Evolutionary conservation across 1,140 invertebrate genomes (phyloP).

Genomic region (Drosophila mayri): DNA sequence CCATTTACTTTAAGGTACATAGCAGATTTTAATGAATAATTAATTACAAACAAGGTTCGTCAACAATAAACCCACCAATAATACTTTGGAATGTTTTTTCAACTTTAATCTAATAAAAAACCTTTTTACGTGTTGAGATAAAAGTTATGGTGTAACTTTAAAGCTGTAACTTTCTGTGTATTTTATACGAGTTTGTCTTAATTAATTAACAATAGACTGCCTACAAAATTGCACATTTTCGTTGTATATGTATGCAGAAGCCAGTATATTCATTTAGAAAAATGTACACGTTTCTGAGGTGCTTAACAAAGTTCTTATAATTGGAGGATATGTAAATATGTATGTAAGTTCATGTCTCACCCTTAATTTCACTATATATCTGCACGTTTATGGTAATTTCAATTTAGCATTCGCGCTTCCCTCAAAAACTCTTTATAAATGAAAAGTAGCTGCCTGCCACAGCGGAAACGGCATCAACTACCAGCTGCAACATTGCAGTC

Average conservation of each 20-base stretch:
- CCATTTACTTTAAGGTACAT: too few species aligned
- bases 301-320: neutral
- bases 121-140: too few species aligned
- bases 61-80: too few species aligned
- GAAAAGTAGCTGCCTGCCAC: slow-evolving; percentile 20
- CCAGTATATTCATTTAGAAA: neutral
- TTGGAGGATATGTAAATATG: too few species aligned
- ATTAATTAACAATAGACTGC: too few species aligned
- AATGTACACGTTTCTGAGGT: neutral
- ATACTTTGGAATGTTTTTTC: too few species aligned
- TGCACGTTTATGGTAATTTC: neutral
- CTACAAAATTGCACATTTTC: neutral
- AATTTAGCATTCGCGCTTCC: neutral
- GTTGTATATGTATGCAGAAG: neutral
- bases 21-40: too few species aligned
- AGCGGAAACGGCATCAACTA: slow-evolving; percentile 5
- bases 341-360: neutral
- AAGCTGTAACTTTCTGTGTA: too few species aligned
- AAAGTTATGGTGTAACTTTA: too few species aligned
- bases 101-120: too few species aligned
- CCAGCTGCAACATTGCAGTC: neutral
- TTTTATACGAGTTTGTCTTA: too few species aligned
- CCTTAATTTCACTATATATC: neutral
- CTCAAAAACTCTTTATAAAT: slow-evolving; percentile 3
- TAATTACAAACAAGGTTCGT: too few species aligned